phyloP scores from a whole-genome alignment of 2,888 invertebrate species.

The Dione vanillae region DNA sequence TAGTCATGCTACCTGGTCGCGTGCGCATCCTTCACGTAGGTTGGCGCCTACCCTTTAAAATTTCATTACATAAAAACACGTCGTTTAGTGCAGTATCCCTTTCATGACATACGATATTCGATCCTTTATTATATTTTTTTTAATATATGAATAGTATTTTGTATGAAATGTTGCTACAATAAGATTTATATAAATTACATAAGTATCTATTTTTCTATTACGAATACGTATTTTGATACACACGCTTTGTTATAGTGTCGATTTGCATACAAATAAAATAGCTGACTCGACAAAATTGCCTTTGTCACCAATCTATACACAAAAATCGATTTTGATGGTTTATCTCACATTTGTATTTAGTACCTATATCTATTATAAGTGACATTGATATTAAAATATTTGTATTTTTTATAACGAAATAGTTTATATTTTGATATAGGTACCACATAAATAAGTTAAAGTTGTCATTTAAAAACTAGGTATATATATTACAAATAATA shows the following conservation, averaged over 20 bases:
- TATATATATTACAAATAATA: no score
- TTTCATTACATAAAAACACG: constrained; percentile 28
- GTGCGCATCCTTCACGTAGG: constrained; percentile 49
- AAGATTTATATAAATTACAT: neutral
- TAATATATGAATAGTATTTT: neutral
- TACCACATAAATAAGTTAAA: no score
- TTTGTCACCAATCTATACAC: constrained; percentile 76
- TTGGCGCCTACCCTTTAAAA: constrained; percentile 33
- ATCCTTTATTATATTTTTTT: constrained; percentile 8
- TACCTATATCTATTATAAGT: constrained; percentile 71
- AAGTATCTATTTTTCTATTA: constrained; percentile 40
- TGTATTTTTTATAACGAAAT: constrained; percentile 47
- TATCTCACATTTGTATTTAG: constrained; percentile 82
- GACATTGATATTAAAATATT: constrained; percentile 79
- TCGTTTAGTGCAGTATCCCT: constrained; percentile 12
- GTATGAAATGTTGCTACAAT: neutral
- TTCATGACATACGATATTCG: constrained; percentile 19
- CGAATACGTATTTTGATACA: constrained; percentile 54
- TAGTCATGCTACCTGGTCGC: constrained; percentile 58
- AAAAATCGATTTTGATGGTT: constrained; percentile 72
- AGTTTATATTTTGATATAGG: no score
- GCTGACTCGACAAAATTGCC: constrained; percentile 78
- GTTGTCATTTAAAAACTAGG: no score
- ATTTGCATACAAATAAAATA: constrained; percentile 82
- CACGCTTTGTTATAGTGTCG: constrained; percentile 61